Base-by-base conservation (phyloP, 1,140 invertebrate genomes). In the Calycopis cecrops region DNA sequence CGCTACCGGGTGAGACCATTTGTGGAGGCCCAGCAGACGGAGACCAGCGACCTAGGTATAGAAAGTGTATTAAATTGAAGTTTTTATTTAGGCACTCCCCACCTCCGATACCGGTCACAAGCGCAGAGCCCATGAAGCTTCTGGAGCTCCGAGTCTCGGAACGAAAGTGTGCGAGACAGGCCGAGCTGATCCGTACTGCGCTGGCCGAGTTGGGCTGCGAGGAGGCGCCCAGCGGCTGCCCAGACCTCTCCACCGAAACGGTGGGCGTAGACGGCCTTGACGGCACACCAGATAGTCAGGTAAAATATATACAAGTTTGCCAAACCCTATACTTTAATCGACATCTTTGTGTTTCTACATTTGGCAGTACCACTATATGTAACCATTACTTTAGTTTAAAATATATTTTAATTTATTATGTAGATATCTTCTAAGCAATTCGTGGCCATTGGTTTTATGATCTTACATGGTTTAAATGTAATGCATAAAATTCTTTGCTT, bases 131-230 rank as follows among this genome's bases (percentile, higher is more conserved):
- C 0, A 70, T 79, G 4, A 87, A 88, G 59, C 55, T 88, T 7
- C 42, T 84, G 34, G 85, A 88, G 67, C 73, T 96, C 44, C 91
- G 92, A 55, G 95, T 94, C 71, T 91, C 92, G 59, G 94, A 97
- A 78, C 91, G 94, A 51, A 95, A 95, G 76, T 91, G 95, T 69
- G 90, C 92, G 35, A 92, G 92, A 60, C 92, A 97, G 75, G 91
- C 92, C 4, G 94, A 96, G 63, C 90, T 96, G 61, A 95, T 97
- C 53, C 91, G 93, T 61, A 90, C 91, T 35, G 94, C 95, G n/a
- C 84, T 98, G 35, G 94, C 93, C 57, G 93, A 95, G 75, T 88
- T 96, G 4, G 95, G 95, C 34, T 95, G 94, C 65, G 94, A 96
- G 78, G 94, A 96, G 84, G 90, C 94, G 42, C 95, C 95, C 21